Evolutionary conservation across 2,113 vertebrate species (phyloP).

Genomic region (Clupea harengus): DNA sequence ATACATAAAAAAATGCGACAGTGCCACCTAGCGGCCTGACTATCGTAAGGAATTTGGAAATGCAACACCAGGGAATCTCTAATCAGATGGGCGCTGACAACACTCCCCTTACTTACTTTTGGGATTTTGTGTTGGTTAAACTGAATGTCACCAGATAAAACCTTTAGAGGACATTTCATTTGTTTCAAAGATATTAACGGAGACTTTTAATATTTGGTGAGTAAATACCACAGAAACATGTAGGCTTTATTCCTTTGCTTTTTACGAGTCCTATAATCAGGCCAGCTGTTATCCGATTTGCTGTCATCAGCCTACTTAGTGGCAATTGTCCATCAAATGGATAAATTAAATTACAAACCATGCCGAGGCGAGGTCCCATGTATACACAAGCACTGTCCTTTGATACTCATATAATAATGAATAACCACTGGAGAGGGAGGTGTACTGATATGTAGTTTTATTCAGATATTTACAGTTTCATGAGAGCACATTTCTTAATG

Average conservation of each 20-base stretch:
- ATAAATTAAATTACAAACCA: neutral
- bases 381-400: neutral
- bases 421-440: neutral
- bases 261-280: neutral
- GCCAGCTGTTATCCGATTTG: conserved; percentile 6
- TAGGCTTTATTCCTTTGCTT: neutral
- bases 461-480: conserved; percentile 61
- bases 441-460: conserved; percentile 58
- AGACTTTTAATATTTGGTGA: neutral
- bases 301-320: conserved; percentile 2
- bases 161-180: neutral
- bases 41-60: neutral
- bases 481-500: conserved; percentile 61
- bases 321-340: neutral
- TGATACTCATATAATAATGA: neutral
- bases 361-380: neutral
- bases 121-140: neutral
- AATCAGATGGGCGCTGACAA: too few relatives aligned
- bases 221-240: neutral
- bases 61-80: neutral
- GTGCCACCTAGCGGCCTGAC: conserved; percentile 32
- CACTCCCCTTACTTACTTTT: neutral
- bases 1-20: neutral
- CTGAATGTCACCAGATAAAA: neutral
- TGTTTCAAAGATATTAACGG: neutral